Evolutionary conservation across 2,113 vertebrate species (phyloP).

Genomic region (Nerophis lumbriciformis): DNA sequence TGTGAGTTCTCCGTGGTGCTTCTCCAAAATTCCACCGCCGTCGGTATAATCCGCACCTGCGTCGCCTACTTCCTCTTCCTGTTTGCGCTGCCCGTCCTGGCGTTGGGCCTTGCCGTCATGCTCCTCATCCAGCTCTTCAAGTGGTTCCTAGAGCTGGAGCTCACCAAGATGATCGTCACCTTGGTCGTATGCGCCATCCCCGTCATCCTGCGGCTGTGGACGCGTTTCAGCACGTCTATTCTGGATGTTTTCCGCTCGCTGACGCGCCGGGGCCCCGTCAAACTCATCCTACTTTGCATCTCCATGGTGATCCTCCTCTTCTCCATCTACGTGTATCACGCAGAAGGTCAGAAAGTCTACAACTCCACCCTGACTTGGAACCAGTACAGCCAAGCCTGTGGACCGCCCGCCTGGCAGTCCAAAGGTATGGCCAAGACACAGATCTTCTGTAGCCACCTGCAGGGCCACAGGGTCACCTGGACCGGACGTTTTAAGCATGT

Average conservation of each 20-base stretch:
- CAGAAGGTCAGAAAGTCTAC: slow-evolving; percentile 91
- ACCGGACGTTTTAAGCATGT: slow-evolving; percentile 85
- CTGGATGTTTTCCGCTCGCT: slow-evolving; percentile 76
- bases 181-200: slow-evolving; percentile 78
- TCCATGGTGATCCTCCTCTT: slow-evolving; percentile 86
- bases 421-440: slow-evolving; percentile 91
- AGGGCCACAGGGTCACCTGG: slow-evolving; percentile 94
- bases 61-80: slow-evolving; percentile 91
- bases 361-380: slow-evolving; percentile 92
- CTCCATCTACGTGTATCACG: slow-evolving; percentile 86
- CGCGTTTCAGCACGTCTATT: slow-evolving; percentile 77
- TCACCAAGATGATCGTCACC: slow-evolving; percentile 85
- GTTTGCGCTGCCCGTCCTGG: slow-evolving; percentile 85
- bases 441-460: slow-evolving; percentile 90
- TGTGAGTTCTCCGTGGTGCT: slow-evolving; percentile 88
- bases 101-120: slow-evolving; percentile 76
- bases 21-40: slow-evolving; percentile 78
- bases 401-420: slow-evolving; percentile 85
- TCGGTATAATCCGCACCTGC: slow-evolving; percentile 90
- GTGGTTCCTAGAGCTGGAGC: slow-evolving; percentile 87
- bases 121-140: slow-evolving; percentile 80
- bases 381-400: slow-evolving; percentile 82
- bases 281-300: slow-evolving; percentile 89
- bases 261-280: slow-evolving; percentile 84
- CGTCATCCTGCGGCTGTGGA: slow-evolving; percentile 83